Base-by-base conservation (phyloP, 2,797 vertebrate species). In the Morus bassanus region DNA sequence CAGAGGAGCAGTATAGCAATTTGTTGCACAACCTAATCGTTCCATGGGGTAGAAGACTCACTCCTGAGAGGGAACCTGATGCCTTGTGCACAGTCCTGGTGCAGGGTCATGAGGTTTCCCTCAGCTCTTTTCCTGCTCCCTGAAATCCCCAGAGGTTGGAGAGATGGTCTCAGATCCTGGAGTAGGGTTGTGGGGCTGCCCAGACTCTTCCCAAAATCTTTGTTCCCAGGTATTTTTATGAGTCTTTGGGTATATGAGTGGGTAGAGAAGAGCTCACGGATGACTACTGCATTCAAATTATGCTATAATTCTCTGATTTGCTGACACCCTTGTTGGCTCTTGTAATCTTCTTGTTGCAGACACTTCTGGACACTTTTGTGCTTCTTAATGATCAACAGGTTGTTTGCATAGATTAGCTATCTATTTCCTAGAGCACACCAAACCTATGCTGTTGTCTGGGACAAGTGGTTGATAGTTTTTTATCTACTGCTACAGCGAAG, bases 11-110 rank as follows among this genome's bases (percentile, higher is more conserved):
- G 33, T 2, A 1, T 17, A 59, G 43, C 43, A 18, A 13, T 57
- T 61, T 41, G 13, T 64, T 72, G 18, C 25, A 27, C 6, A 16
- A 13, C 0, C 9, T 70, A 24, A 18, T 89, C 0, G 0, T 45
- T 61, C 46, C 2, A 0, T 56, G 33, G 8, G 30, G 18, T 10
- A 10, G 45, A 53, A 86, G 25, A 17, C 9, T 89, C 9, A 5
- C 13, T 50, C 3, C 2, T 1, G 3, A 45, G 67, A 48, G 27
- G 28, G 41, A 35, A 22, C 27, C 41, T 60, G n/a, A 9, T 14
- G 48, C 2, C 0, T 6, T 72, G 24, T 37, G 60, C n/a, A 13
- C 22, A 17, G 17, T 21, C 18, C 73, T 91, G 35, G 7, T 74
- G 31, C 60, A 21, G 21, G 35, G 22, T 51, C 23, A 2, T 21